A percentile compares a stretch with the other conserved stretches of the same genome.
Evolutionary conservation across 2,888 invertebrate genomes (phyloP).

Genomic region (Miltochrista miniata): DNA sequence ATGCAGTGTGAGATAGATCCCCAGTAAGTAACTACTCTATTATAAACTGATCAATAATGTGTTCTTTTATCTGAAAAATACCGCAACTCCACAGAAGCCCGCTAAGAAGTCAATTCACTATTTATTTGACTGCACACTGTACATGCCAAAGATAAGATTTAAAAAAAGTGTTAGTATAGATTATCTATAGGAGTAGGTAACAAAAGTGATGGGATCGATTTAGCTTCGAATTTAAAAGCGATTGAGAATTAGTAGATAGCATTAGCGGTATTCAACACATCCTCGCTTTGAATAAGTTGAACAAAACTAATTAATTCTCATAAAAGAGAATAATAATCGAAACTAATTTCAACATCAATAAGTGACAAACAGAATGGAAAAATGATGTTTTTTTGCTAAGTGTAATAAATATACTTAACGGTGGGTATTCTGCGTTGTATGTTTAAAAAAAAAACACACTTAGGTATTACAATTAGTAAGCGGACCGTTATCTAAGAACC

Average conservation of each 20-base stretch:
- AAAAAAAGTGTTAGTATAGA: constrained; percentile 1
- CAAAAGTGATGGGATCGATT: constrained; percentile 10
- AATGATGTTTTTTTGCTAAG: constrained; percentile 33
- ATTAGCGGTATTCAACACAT: background rate
- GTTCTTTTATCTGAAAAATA: background rate
- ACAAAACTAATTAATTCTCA: constrained; percentile 26
- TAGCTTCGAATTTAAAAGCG: background rate
- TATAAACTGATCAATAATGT: background rate
- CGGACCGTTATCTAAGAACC: constrained; percentile 65
- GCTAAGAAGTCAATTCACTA: background rate
- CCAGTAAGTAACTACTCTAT: too few species aligned
- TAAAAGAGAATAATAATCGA: constrained; percentile 22
- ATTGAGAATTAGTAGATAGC: background rate
- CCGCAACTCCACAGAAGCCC: background rate
- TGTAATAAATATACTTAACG: constrained; percentile 41
- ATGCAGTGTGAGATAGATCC: background rate
- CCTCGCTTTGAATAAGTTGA: constrained; percentile 9
- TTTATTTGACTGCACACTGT: background rate
- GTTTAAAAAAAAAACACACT: constrained; percentile 47
- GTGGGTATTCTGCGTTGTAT: constrained; percentile 33
- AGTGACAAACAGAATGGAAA: constrained; percentile 27
- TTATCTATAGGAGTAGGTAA: constrained; percentile 3
- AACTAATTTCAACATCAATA: constrained; percentile 23
- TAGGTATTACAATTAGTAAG: constrained; percentile 27
- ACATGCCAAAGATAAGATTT: background rate